Evolutionary conservation across 1,140 invertebrate species (phyloP), one percentile per base, ranked within the genome.

Genomic region (Drosophila paulistorum): DNA sequence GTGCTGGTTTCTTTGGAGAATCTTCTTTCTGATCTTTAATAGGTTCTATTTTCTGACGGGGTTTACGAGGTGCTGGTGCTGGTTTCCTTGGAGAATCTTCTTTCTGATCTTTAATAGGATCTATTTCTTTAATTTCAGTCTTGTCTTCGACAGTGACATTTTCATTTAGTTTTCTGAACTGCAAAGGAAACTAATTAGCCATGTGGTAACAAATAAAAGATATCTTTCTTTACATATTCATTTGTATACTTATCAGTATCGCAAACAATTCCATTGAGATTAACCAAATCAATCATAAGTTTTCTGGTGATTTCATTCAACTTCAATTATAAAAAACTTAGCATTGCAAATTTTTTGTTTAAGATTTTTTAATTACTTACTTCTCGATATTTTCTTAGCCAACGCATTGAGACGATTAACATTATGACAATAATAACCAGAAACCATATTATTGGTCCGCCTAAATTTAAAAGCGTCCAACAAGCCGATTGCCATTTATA

Each of bases 401-500:
- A 11, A 6, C 17, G 7, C 17, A 51, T 20, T 11, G 45, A 23
- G 10, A 10, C 7, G 11, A 51, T 23, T 51, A 3, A 7, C 45
- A 51, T 20, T 10, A 51, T 23, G 9, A 51, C 7, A 0, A 20
- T 7, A 1, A 51, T 14, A 3, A 2, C 9, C 20, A 23, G 17
- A 51, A 3, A 9, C 9, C 17, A 23, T 10, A 51, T 20, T 23
- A 23, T 51, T 10, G 45, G 17, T 20, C 23, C 17, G 4, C 17
- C 11, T 7, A 51, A 23, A 1, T 51, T 23, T 2, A 51, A 51
- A 23, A 23, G 0, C n/a, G 23, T 4, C 45, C 45, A 51, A 51
- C 45, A 51, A 51, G 45, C 45, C 17, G 45, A 51, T 51, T 51
- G 45, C 45, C 45, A 51, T 23, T 23, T 7, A 51, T 51, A n/a